A percentile compares a stretch with the other conserved stretches of the same genome.
These are phyloP conservation scores for Flexamia atlantica DNA, from an alignment of 2,888 invertebrate species.

Conservation along the genomic window DNA sequence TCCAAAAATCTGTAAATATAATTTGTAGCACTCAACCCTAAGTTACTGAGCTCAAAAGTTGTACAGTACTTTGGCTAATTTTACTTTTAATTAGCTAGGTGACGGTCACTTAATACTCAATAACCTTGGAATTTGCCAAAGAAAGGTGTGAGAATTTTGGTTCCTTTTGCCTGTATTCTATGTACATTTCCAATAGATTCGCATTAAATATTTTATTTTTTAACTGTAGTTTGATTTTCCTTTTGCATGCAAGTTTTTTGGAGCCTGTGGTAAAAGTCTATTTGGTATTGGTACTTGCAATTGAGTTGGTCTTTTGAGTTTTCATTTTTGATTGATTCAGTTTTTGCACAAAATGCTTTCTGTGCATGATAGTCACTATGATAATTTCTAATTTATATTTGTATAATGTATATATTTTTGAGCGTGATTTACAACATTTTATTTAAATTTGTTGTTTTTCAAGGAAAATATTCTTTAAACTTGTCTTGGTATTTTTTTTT, in stretches of 20 bases:
- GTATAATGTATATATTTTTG: background rate
- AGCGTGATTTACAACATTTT: too few species aligned
- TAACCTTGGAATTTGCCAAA: background rate
- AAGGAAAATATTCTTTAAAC: too few species aligned
- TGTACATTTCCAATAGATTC: background rate
- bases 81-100: background rate
- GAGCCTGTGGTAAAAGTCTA: background rate
- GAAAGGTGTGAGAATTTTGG: background rate
- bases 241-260: slow-evolving; percentile 15
- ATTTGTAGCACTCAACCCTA: too few species aligned
- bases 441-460: too few species aligned
- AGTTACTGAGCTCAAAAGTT: background rate
- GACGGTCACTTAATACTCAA: background rate
- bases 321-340: background rate
- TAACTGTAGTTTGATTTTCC: slow-evolving; percentile 40
- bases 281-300: background rate
- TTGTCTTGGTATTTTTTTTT: too few species aligned
- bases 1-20: too few species aligned
- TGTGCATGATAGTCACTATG: background rate
- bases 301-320: background rate
- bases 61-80: background rate
- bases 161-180: background rate
- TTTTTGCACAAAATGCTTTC: background rate
- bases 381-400: background rate
- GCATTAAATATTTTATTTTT: slow-evolving; percentile 23